Evolutionary conservation across 2,888 invertebrate genomes (phyloP).

Genomic region (Plusia festucae): DNA sequence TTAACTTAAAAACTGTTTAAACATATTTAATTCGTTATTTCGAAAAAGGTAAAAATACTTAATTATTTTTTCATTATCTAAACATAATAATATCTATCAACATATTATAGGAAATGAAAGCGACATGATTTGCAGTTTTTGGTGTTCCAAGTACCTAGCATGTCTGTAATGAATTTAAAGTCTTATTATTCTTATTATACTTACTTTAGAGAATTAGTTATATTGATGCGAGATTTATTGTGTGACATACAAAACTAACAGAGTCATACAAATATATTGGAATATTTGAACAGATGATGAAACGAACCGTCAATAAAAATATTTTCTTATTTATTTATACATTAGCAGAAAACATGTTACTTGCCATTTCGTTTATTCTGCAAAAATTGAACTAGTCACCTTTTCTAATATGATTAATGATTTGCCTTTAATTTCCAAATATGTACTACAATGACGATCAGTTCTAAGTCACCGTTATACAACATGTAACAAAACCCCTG

Average conservation of each 20-base stretch:
- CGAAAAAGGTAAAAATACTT: no score
- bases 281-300: background rate
- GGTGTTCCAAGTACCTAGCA: slow-evolving; percentile 4
- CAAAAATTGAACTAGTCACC: background rate
- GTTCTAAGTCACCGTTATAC: no score
- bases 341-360: background rate
- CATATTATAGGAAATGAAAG: background rate
- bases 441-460: no score
- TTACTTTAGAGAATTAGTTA: background rate
- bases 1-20: no score
- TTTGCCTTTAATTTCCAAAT: no score
- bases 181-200: no score
- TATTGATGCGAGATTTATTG: background rate
- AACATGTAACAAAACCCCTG: no score
- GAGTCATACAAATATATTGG: background rate
- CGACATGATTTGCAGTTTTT: background rate
- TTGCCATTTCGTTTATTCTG: background rate
- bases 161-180: background rate
- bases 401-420: background rate
- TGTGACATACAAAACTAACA: background rate
- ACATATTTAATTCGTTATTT: no score
- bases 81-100: no score
- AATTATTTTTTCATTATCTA: no score
- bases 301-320: background rate
- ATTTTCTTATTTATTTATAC: background rate